Conservation (phyloP, 2,888 invertebrate genomes). For the Lasioglossum morio region DNA sequence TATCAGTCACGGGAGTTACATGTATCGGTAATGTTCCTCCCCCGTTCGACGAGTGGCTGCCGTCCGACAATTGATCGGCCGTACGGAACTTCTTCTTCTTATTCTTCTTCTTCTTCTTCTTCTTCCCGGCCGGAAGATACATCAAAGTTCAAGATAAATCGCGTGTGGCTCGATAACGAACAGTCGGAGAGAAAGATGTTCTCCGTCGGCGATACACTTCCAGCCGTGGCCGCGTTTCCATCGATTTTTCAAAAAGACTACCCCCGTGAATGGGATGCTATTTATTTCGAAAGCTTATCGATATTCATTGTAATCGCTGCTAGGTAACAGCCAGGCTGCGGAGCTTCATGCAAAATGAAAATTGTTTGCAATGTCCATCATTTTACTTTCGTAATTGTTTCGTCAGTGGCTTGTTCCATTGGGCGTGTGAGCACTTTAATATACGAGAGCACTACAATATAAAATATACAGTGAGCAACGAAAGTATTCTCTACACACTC, state of each 20-base stretch:
- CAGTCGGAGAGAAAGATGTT: slow-evolving; percentile 14
- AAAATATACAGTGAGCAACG: no score
- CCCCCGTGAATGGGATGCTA: neutral
- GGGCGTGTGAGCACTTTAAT: no score
- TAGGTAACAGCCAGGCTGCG: neutral
- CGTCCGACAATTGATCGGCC: slow-evolving; percentile 52
- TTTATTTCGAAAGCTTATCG: neutral
- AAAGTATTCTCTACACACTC: no score
- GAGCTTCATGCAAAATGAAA: no score
- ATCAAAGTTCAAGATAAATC: slow-evolving; percentile 49
- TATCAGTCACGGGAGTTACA: slow-evolving; percentile 59
- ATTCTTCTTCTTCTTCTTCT: neutral
- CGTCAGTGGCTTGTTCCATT: no score
- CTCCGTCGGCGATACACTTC: slow-evolving; percentile 6
- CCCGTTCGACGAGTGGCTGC: slow-evolving; percentile 15
- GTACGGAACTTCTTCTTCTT: neutral
- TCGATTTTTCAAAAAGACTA: slow-evolving; percentile 9
- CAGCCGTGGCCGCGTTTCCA: neutral
- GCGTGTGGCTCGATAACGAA: slow-evolving; percentile 15
- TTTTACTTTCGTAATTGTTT: no score
- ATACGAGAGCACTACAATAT: no score
- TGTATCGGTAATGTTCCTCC: slow-evolving; percentile 49
- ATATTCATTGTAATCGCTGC: neutral
- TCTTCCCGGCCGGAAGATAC: slow-evolving; percentile 16
- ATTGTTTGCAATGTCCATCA: no score